Base-by-base conservation (phyloP, 1,140 invertebrate species). In the Nebria ingens region DNA sequence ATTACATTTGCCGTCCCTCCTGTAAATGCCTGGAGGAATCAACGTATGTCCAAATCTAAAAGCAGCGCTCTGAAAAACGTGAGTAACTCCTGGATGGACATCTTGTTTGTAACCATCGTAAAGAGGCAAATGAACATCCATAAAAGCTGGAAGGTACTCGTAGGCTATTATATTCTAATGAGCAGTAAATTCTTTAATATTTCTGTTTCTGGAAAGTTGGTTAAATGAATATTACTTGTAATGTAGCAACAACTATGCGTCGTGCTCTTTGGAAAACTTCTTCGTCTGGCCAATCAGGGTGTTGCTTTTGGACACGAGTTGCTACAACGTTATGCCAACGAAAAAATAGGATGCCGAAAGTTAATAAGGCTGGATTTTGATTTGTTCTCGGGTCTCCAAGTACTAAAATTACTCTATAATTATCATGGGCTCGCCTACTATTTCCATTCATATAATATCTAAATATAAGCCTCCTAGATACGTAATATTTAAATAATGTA, bases 1-100 rank as follows among this genome's bases (percentile, higher is more conserved):
- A 69, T 89, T 80, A 65, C 93, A 96, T 51, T 84, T 77, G 0
- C 82, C 82, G 67, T 93, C 87, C 49, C 91, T 78, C 45, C 87
- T 71, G 70, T 93, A 91, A 20, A 97, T 84, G 1, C 93, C 94
- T 0, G 93, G 93, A 0, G 95, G 94, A 40, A 97, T 94, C 50
- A 97, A 77, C 0, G 96, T 97, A 65, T 98, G 96, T 0, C 96
- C 95, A 67, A 97, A 98, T 9, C 96, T 82, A 72, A 98, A 98
- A 1, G 97, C 97, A 0, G 96, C 93, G 21, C 91, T 91, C 61
- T 98, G 95, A 68, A 99, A 99, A n/a, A 93, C 89, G 64, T 98
- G 95, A 9, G 90, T 90, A 29, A 99, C 85, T 13, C 95, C 95
- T 0, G 97, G 95, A 71, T 98, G 93, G 1, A 97, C 77, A 64